A percentile compares a stretch with the other conserved stretches of the same genome.
Evolutionary conservation across 2,113 vertebrate genomes (phyloP).

Genomic region (Elaphurus davidianus): DNA sequence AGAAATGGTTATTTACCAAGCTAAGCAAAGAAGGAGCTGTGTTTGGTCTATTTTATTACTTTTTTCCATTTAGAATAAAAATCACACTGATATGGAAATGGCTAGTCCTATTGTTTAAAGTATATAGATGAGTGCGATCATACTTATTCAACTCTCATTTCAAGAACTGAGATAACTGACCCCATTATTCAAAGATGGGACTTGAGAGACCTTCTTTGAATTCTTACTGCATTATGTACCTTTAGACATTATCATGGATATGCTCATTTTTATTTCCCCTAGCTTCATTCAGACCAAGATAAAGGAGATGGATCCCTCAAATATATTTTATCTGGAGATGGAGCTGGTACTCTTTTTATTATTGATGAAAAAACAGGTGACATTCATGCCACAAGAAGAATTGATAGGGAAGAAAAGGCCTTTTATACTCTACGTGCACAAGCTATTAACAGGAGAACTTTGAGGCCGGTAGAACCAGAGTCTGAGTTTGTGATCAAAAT

Average conservation of each 20-base stretch:
- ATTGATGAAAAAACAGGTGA: slow-evolving; percentile 90
- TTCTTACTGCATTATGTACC: neutral
- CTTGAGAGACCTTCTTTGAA: neutral
- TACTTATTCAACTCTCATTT: neutral
- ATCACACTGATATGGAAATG: neutral
- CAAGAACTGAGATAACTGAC: neutral
- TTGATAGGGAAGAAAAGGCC: slow-evolving; percentile 89
- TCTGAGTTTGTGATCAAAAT: slow-evolving; percentile 91
- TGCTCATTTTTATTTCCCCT: slow-evolving; percentile 43
- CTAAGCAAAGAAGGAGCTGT: neutral
- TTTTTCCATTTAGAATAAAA: neutral
- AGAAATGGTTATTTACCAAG: neutral
- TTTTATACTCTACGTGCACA: slow-evolving; percentile 88
- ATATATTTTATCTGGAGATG: slow-evolving; percentile 89
- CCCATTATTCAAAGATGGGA: slow-evolving; percentile 7
- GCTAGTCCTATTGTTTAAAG: neutral
- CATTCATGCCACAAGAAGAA: slow-evolving; percentile 88
- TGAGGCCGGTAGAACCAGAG: slow-evolving; percentile 87
- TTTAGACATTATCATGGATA: neutral
- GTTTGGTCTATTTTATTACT: neutral
- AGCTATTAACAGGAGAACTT: slow-evolving; percentile 87
- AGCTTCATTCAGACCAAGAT: slow-evolving; percentile 90
- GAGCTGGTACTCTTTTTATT: slow-evolving; percentile 88
- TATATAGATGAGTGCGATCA: neutral
- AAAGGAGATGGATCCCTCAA: slow-evolving; percentile 88